Conservation (phyloP, 2,888 invertebrate genomes). For the Agrochola litura region DNA sequence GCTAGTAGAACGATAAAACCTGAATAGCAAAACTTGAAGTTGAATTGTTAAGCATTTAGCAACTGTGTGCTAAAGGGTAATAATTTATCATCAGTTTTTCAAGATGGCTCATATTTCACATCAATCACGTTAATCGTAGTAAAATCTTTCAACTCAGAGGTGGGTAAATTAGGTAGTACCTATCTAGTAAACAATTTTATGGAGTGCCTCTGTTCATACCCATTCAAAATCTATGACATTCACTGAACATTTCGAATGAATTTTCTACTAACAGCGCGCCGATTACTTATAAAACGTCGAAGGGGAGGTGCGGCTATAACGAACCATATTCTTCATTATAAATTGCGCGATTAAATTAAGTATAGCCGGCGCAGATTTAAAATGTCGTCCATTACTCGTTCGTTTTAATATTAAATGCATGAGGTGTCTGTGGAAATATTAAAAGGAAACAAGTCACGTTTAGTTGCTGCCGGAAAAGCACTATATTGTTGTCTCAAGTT, state of each 20-base stretch:
- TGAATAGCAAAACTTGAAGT: background rate
- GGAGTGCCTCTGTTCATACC: background rate
- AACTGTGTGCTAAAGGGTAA: background rate
- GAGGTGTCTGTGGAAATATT: constrained; percentile 55
- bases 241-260: constrained; percentile 33
- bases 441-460: constrained; percentile 60
- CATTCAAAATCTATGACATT: constrained; percentile 12
- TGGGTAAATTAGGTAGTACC: background rate
- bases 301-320: constrained; percentile 64
- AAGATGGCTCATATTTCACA: background rate
- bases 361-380: constrained; percentile 70
- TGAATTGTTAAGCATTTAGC: background rate
- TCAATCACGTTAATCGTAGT: background rate
- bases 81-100: background rate
- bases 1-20: background rate
- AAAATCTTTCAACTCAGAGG: background rate
- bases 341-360: constrained; percentile 77
- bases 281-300: constrained; percentile 55
- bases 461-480: constrained; percentile 43
- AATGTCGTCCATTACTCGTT: constrained; percentile 65
- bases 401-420: constrained; percentile 69
- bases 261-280: constrained; percentile 40
- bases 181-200: background rate
- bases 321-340: constrained; percentile 77
- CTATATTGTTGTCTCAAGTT: constrained; percentile 38